phyloP scores from a whole-genome alignment of 64 coral and sea anemone species.

The Montipora capricornis region DNA sequence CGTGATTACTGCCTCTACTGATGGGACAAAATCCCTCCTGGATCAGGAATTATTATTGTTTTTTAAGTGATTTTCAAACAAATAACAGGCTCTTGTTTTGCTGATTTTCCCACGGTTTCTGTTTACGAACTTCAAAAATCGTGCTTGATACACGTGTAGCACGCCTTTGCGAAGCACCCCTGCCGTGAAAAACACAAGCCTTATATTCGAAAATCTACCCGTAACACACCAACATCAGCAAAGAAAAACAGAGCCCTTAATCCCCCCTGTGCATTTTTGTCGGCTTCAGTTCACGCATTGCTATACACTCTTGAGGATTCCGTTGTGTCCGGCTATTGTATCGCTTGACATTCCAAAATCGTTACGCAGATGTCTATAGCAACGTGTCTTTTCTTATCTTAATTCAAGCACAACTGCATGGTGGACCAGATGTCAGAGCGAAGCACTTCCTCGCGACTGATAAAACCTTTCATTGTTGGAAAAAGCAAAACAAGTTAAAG shows the following conservation, averaged over 20 bases:
- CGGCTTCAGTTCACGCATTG: background rate
- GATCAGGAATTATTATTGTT: conserved; percentile 17
- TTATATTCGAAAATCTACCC: background rate
- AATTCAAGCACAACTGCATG: too few relatives aligned
- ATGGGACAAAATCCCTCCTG: conserved; percentile 3
- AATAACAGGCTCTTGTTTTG: background rate
- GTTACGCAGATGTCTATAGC: background rate
- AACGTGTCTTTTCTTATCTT: background rate
- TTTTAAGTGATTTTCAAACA: conserved; percentile 19
- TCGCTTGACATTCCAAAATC: conserved; percentile 3
- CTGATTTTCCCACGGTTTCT: conserved; percentile 48
- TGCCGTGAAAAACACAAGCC: conserved; percentile 4
- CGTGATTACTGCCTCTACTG: background rate
- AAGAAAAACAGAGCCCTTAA: background rate
- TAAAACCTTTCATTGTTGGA: background rate
- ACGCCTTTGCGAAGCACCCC: background rate
- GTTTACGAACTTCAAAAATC: background rate
- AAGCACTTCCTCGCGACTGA: background rate
- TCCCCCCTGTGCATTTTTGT: background rate
- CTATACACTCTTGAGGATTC: background rate
- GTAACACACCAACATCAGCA: background rate
- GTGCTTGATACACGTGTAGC: conserved; percentile 8
- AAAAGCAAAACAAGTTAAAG: background rate
- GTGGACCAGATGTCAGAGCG: conserved; percentile 1
- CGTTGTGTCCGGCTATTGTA: background rate